These are phyloP conservation scores for Palythoa grandis DNA, from an alignment of 92 coral and sea anemone genomes.

Conservation along the genomic window DNA sequence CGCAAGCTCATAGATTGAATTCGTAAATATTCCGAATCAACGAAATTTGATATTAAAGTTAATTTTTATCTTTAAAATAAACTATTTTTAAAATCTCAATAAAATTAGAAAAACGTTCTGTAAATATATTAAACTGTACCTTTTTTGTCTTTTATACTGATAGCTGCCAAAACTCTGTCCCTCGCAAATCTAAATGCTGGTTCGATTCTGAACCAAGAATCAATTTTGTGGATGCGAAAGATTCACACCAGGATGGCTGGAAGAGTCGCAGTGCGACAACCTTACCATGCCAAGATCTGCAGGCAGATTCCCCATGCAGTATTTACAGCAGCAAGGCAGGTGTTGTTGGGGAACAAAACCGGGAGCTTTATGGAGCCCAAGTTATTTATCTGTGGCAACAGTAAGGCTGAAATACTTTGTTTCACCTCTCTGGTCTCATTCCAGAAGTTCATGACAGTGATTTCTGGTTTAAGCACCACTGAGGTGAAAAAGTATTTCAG, in stretches of 20 bases:
- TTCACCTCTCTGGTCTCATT: conserved; percentile 63
- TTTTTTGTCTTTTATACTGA: neutral
- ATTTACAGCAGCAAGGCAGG: conserved; percentile 39
- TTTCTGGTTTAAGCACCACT: conserved; percentile 48
- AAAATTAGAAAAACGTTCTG: too few relatives aligned
- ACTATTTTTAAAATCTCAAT: too few relatives aligned
- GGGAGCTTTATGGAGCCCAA: conserved; percentile 57
- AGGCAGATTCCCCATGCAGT: conserved; percentile 58
- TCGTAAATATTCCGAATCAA: too few relatives aligned
- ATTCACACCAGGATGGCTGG: conserved; percentile 54
- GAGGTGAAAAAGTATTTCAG: conserved; percentile 64
- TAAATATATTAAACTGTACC: neutral
- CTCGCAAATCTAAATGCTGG: conserved; percentile 1
- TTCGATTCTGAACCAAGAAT: conserved; percentile 24
- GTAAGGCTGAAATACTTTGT: conserved; percentile 70
- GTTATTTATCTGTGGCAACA: conserved; percentile 56
- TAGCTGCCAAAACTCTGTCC: conserved; percentile 1
- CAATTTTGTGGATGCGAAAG: conserved; percentile 46
- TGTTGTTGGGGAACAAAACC: conserved; percentile 38
- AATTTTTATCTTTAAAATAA: too few relatives aligned
- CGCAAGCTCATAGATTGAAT: too few relatives aligned
- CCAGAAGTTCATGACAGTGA: conserved; percentile 57
- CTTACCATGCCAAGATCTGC: conserved; percentile 51
- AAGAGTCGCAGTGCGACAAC: conserved; percentile 50
- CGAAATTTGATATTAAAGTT: too few relatives aligned